These are phyloP conservation scores for Sminthurides bifidus DNA, from an alignment of 1,140 invertebrate species.

Conservation along the genomic window DNA sequence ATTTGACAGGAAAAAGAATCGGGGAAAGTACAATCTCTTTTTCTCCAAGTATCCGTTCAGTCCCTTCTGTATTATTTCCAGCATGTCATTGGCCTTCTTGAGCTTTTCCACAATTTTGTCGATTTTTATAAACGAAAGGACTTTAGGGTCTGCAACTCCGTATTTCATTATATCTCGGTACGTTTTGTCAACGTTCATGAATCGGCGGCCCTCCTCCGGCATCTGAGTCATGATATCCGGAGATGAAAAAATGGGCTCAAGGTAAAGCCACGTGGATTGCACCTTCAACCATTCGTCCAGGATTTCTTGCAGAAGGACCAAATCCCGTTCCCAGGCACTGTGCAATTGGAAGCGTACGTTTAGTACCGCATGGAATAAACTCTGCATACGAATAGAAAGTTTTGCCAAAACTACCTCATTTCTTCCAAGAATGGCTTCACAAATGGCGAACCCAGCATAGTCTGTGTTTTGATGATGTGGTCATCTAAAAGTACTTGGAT, in stretches of 20 bases:
- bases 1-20: conserved; percentile 96
- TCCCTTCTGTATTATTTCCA: conserved; percentile 82
- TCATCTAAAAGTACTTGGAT: conserved; percentile 92
- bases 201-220: conserved; percentile 81
- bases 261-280: conserved; percentile 90
- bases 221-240: conserved; percentile 90
- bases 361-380: conserved; percentile 1
- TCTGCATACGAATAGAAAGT: conserved; percentile 30
- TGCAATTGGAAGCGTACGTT: neutral
- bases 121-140: conserved; percentile 73
- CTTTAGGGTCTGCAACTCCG: conserved; percentile 60
- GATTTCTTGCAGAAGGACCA: conserved; percentile 73
- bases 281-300: conserved; percentile 93
- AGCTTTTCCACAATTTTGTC: conserved; percentile 86
- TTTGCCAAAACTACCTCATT: conserved; percentile 20
- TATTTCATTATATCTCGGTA: conserved; percentile 93
- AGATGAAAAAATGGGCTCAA: conserved; percentile 94
- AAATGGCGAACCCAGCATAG: conserved; percentile 93
- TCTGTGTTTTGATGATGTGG: conserved; percentile 92
- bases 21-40: conserved; percentile 83
- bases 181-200: conserved; percentile 83
- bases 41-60: conserved; percentile 91
- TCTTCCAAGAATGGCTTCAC: conserved; percentile 79
- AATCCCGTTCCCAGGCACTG: conserved; percentile 64
- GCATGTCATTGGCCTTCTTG: conserved; percentile 72